Evolutionary conservation across 1,140 invertebrate species (phyloP).

Genomic region (Lepidurus arcticus): DNA sequence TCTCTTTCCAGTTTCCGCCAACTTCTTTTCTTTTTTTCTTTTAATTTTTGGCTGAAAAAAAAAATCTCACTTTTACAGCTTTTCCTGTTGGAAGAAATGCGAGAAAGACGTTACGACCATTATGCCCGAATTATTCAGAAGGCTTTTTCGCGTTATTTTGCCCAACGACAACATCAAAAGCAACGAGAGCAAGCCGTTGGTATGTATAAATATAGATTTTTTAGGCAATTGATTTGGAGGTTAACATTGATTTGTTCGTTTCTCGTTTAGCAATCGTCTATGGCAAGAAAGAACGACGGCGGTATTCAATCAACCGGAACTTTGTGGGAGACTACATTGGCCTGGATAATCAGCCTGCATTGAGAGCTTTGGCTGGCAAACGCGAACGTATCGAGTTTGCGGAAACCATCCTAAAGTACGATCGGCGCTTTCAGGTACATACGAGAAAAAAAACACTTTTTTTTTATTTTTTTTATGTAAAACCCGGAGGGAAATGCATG

Average conservation of each 20-base stretch:
- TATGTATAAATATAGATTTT: slow-evolving; percentile 35
- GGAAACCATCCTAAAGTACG: slow-evolving; percentile 63
- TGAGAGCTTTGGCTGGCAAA: slow-evolving; percentile 55
- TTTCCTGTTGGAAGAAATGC: slow-evolving; percentile 65
- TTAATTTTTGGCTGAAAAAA: not conserved
- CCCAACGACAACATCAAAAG: slow-evolving; percentile 54
- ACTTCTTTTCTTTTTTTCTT: slow-evolving; percentile 2
- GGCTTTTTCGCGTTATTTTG: slow-evolving; percentile 63
- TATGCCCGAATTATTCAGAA: slow-evolving; percentile 67
- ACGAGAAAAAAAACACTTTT: not conserved
- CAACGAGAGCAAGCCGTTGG: slow-evolving; percentile 57
- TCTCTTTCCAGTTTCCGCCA: not conserved
- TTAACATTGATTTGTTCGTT: slow-evolving; percentile 24
- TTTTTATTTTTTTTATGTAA: too few relatives aligned
- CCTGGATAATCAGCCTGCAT: slow-evolving; percentile 57
- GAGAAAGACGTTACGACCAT: slow-evolving; percentile 64
- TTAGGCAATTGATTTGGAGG: not conserved
- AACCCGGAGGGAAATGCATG: not conserved
- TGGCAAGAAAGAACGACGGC: slow-evolving; percentile 61
- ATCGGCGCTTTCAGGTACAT: slow-evolving; percentile 61
- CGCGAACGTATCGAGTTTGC: slow-evolving; percentile 66
- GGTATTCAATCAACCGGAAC: slow-evolving; percentile 61
- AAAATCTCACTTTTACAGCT: slow-evolving; percentile 48
- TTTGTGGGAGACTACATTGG: slow-evolving; percentile 70
- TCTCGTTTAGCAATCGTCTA: slow-evolving; percentile 51